phyloP scores from a whole-genome alignment of 2,113 vertebrate species.

The Coreoperca whiteheadi region DNA sequence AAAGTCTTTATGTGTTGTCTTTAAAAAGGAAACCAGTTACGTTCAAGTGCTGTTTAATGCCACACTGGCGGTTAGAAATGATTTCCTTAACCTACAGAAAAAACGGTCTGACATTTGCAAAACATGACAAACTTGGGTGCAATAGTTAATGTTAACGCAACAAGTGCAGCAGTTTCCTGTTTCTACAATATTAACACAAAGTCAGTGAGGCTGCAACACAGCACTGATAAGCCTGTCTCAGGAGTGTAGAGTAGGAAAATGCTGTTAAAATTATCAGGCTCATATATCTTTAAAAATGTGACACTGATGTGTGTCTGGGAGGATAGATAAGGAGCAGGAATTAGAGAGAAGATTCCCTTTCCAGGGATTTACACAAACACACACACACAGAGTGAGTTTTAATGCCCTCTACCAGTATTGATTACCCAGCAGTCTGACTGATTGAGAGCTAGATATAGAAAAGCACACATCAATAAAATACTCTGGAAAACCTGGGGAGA shows the following conservation, averaged over 20 bases:
- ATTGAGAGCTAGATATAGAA: constrained; percentile 72
- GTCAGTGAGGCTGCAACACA: constrained; percentile 3
- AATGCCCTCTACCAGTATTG: constrained; percentile 74
- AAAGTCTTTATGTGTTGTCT: not conserved
- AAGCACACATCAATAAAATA: constrained; percentile 67
- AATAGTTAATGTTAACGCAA: constrained; percentile 13
- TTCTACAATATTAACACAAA: constrained; percentile 8
- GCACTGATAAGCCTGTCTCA: constrained; percentile 7
- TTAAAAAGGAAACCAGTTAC: not conserved
- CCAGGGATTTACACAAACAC: constrained; percentile 63
- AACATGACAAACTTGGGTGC: not conserved
- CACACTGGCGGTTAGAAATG: not conserved
- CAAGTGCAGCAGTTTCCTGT: not conserved
- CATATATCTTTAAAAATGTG: constrained; percentile 68
- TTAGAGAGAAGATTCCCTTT: constrained; percentile 49
- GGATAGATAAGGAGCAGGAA: constrained; percentile 70
- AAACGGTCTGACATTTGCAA: constrained; percentile 17
- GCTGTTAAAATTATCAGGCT: constrained; percentile 50
- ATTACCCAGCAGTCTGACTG: constrained; percentile 71
- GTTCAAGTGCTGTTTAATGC: not conserved
- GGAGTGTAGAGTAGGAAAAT: constrained; percentile 6
- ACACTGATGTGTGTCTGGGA: constrained; percentile 75
- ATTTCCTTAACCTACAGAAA: not conserved
- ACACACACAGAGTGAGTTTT: constrained; percentile 46
- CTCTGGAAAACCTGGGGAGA: constrained; percentile 39